Percentiles rank a stretch among this genome's conserved stretches.
phyloP scores from a whole-genome alignment of 1,140 invertebrate genomes.

The Caenorhabditis brenneri region DNA sequence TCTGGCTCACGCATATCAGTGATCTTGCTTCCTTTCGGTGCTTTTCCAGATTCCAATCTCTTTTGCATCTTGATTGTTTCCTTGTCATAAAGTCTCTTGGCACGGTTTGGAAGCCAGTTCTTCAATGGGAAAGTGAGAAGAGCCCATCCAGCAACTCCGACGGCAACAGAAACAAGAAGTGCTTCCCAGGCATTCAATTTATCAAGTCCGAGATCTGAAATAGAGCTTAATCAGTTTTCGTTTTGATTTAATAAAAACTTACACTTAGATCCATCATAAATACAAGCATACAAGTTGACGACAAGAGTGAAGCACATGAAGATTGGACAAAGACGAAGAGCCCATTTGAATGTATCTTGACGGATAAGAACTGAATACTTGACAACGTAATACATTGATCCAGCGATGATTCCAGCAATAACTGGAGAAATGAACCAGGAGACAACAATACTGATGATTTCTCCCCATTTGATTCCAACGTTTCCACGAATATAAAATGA shows the following conservation, averaged over 20 bases:
- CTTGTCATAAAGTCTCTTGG: conserved; percentile 38
- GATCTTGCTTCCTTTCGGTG: conserved; percentile 32
- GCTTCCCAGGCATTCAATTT: conserved; percentile 41
- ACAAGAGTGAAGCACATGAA: conserved; percentile 54
- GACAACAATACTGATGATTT: conserved; percentile 78
- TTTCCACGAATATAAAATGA: conserved; percentile 85
- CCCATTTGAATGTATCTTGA: conserved; percentile 49
- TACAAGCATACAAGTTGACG: conserved; percentile 53
- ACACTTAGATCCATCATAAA: conserved; percentile 56
- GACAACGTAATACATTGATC: conserved; percentile 43
- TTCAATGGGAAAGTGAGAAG: conserved; percentile 43
- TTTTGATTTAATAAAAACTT: not conserved
- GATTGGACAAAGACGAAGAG: conserved; percentile 42
- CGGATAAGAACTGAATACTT: conserved; percentile 51
- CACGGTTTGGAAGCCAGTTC: conserved; percentile 40
- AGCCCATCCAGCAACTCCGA: conserved; percentile 39
- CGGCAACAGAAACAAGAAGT: conserved; percentile 18
- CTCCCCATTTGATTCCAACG: conserved; percentile 82
- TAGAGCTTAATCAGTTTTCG: not conserved
- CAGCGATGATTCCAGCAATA: conserved; percentile 52
- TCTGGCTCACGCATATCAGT: conserved; percentile 46
- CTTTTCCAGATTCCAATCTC: conserved; percentile 43
- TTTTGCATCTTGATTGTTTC: conserved; percentile 42
- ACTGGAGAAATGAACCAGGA: conserved; percentile 57
- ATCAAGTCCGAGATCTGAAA: conserved; percentile 55